phyloP scores from a whole-genome alignment of 2,797 vertebrate genomes.

The Remorina albescens region DNA sequence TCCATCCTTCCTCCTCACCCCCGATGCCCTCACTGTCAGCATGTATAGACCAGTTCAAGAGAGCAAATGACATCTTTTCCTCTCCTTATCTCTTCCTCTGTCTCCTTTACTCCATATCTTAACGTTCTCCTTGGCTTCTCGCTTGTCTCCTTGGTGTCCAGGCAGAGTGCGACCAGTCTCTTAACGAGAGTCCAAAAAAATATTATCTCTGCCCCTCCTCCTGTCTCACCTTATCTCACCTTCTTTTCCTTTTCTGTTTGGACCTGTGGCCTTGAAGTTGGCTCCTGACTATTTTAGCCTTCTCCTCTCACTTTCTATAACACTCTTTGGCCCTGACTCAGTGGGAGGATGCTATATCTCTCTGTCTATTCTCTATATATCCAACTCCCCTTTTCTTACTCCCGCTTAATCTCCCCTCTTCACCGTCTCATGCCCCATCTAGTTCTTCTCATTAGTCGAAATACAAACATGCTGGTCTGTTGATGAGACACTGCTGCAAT shows the following conservation, averaged over 20 bases:
- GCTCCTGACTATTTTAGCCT: slow-evolving; percentile 9
- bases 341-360: neutral
- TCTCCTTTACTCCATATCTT: slow-evolving; percentile 34
- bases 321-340: slow-evolving; percentile 3
- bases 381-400: neutral
- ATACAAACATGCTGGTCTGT: slow-evolving; percentile 7
- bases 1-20: slow-evolving; percentile 34
- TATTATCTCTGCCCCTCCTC: slow-evolving; percentile 47
- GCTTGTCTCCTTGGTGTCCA: slow-evolving; percentile 22
- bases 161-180: slow-evolving; percentile 18
- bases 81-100: slow-evolving; percentile 52
- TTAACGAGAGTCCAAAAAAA: slow-evolving; percentile 35
- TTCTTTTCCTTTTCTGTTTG: slow-evolving; percentile 26
- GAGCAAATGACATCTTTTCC: slow-evolving; percentile 57
- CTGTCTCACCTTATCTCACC: slow-evolving; percentile 44
- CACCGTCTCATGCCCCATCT: neutral
- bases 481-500: slow-evolving; percentile 5
- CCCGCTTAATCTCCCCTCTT: neutral
- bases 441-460: slow-evolving; percentile 4
- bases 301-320: slow-evolving; percentile 17
- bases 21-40: slow-evolving; percentile 33
- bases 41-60: slow-evolving; percentile 50
- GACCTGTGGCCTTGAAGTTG: slow-evolving; percentile 24
- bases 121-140: slow-evolving; percentile 40
- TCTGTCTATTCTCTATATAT: neutral